Evolutionary conservation across 2,113 vertebrate genomes (phyloP).

Genomic region (Pomatostomus ruficeps): DNA sequence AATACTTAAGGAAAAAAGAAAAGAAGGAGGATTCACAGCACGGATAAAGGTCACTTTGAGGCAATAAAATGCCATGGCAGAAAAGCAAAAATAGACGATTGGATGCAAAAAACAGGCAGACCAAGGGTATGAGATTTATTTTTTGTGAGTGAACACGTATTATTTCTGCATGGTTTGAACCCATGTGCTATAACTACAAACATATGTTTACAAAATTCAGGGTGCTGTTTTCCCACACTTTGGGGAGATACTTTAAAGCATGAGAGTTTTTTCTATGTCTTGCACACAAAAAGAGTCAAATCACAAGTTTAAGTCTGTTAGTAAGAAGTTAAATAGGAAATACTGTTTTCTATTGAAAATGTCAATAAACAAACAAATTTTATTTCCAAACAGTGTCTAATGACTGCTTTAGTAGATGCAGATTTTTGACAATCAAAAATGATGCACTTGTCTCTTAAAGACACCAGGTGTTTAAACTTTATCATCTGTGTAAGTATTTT

Average conservation of each 20-base stretch:
- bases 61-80: background rate
- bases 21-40: background rate
- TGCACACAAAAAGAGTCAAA: background rate
- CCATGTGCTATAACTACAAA: background rate
- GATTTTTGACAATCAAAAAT: background rate
- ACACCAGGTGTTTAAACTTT: accelerated
- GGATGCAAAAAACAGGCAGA: background rate
- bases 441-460: background rate
- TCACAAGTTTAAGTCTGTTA: background rate
- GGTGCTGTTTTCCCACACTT: background rate
- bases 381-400: background rate
- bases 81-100: background rate
- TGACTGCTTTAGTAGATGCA: background rate
- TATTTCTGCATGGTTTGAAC: background rate
- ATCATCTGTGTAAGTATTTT: accelerated
- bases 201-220: background rate
- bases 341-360: background rate
- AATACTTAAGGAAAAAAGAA: background rate
- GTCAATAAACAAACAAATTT: background rate
- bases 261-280: background rate
- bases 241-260: background rate
- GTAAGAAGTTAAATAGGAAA: background rate
- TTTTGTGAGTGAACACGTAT: background rate
- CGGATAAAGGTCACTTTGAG: background rate
- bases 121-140: background rate